A percentile compares a stretch with the other conserved stretches of the same genome.
Evolutionary conservation across 2,113 vertebrate genomes (phyloP).

Genomic region (Elachura formosa): DNA sequence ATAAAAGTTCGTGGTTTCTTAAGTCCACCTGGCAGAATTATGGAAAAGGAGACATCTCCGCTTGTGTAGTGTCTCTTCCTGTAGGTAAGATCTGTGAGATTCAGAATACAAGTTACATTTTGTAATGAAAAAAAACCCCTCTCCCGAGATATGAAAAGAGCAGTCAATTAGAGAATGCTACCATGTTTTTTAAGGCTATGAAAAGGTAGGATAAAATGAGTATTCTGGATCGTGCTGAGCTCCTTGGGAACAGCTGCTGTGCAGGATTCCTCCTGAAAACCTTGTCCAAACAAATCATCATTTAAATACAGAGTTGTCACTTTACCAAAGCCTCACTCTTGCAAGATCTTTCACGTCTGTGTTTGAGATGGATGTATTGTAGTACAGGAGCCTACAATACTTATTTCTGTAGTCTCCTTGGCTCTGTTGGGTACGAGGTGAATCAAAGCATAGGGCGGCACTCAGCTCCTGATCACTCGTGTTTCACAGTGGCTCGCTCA

Average conservation of each 20-base stretch:
- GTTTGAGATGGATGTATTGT: not conserved
- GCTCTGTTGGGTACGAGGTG: not conserved
- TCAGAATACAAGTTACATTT: not conserved
- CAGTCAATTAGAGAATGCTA: not conserved
- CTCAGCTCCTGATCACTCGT: not conserved
- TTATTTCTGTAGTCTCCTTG: not conserved
- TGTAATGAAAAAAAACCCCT: not conserved
- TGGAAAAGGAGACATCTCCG: not conserved
- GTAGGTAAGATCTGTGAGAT: not conserved
- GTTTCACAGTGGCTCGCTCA: not conserved
- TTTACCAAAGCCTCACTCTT: not conserved
- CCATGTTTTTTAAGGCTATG: not conserved
- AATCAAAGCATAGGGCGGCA: not conserved
- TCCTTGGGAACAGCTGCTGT: not conserved
- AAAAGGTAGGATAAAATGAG: not conserved
- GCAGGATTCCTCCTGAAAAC: slow-evolving; percentile 8
- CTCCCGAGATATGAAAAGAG: not conserved
- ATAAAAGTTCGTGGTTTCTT: not conserved
- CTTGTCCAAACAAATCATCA: slow-evolving; percentile 27
- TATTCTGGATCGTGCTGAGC: not conserved
- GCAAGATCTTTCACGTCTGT: not conserved
- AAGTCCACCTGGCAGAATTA: not conserved
- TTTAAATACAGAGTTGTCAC: slow-evolving; percentile 18
- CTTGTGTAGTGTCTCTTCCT: not conserved
- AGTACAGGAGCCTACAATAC: not conserved